Evolutionary conservation across 2,797 vertebrate species (phyloP).

Genomic region (Leucoraja ocellata): DNA sequence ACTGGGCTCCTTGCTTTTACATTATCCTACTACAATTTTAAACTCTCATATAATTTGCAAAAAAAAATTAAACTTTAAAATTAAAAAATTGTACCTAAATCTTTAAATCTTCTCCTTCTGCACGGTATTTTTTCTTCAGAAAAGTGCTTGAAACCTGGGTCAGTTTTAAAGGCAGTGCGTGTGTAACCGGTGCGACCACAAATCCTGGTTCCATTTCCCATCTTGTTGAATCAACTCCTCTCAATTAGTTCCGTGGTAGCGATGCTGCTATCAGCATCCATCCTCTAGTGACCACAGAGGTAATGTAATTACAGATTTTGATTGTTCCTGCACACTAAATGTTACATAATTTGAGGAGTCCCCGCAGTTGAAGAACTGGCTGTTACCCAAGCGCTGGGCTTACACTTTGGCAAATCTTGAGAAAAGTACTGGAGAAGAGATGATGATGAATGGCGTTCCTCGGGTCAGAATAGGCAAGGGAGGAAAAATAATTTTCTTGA

Average conservation of each 20-base stretch:
- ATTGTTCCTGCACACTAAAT: background rate
- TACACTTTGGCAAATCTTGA: background rate
- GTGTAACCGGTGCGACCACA: background rate
- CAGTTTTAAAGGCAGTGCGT: background rate
- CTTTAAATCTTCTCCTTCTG: background rate
- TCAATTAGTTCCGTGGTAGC: background rate
- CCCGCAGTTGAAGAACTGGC: background rate
- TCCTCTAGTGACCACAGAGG: background rate
- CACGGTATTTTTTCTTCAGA: background rate
- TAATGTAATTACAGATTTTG: background rate
- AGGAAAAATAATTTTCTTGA: background rate
- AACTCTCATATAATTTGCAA: background rate
- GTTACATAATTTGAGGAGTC: background rate
- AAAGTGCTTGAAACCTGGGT: background rate
- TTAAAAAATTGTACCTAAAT: background rate
- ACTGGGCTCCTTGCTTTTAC: background rate
- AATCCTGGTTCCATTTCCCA: background rate
- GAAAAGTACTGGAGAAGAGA: background rate
- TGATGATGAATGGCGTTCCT: background rate
- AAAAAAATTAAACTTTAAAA: background rate
- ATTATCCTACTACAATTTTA: background rate
- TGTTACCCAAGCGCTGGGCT: background rate
- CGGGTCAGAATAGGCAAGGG: background rate
- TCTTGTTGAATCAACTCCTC: background rate
- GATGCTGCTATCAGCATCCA: background rate